These are phyloP conservation scores for Lontra canadensis DNA, from an alignment of 2,113 vertebrate genomes.

Conservation along the genomic window DNA sequence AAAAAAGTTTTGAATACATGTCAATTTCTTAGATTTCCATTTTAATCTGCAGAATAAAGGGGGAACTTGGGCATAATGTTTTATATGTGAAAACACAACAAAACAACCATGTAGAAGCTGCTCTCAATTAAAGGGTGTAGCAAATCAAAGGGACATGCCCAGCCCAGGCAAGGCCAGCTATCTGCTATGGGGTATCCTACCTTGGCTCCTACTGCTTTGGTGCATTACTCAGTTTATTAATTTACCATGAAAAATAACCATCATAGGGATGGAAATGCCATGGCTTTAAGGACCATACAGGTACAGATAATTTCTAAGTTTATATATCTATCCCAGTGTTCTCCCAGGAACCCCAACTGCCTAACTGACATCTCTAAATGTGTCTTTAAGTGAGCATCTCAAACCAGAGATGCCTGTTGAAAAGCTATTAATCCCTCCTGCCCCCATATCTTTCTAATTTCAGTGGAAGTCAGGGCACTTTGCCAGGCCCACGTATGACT, in stretches of 20 bases:
- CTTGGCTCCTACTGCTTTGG: not conserved
- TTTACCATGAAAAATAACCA: not conserved
- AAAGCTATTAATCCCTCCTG: not conserved
- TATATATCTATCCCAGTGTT: not conserved
- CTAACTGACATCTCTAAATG: not conserved
- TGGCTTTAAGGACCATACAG: not conserved
- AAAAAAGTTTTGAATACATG: not conserved
- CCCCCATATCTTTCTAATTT: not conserved
- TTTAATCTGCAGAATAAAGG: not conserved
- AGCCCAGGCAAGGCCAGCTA: not conserved
- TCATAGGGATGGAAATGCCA: not conserved
- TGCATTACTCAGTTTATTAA: constrained; percentile 4
- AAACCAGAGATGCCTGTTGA: not conserved
- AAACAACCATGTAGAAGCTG: not conserved
- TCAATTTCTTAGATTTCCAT: constrained; percentile 9
- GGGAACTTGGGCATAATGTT: not conserved
- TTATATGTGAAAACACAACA: not conserved
- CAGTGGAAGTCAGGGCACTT: not conserved
- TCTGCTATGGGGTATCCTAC: not conserved
- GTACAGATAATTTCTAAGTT: not conserved
- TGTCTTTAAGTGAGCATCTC: not conserved
- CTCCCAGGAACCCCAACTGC: not conserved
- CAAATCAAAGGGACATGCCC: not conserved
- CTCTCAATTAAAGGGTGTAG: not conserved
- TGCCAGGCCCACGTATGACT: not conserved